phyloP scores from a whole-genome alignment of 1,140 invertebrate genomes.

The Papilio helenus region DNA sequence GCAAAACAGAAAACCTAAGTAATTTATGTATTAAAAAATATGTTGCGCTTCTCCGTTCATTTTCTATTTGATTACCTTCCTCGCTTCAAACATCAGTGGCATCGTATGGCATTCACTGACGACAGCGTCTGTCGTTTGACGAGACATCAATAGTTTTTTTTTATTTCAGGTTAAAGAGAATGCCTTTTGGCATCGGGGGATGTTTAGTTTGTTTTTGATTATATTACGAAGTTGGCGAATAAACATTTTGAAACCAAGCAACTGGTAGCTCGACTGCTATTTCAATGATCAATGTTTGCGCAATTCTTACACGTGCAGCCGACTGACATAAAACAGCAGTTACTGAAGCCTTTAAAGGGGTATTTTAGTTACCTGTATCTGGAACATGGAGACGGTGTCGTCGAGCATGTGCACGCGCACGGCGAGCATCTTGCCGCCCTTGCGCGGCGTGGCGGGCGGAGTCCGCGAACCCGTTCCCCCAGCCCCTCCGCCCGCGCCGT shows the following conservation, averaged over 20 bases:
- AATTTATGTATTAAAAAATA: not conserved
- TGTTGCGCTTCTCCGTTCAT: not conserved
- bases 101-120: not conserved
- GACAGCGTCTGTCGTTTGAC: not conserved
- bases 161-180: not conserved
- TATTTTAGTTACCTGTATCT: constrained; percentile 91
- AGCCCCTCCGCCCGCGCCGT: constrained; percentile 83
- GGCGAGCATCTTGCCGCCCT: constrained; percentile 93
- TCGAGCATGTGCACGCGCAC: constrained; percentile 94
- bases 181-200: not conserved
- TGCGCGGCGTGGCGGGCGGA: constrained; percentile 89
- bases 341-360: not conserved
- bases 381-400: constrained; percentile 94
- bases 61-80: not conserved
- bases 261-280: not conserved
- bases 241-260: not conserved
- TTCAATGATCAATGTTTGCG: not conserved
- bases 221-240: too few species aligned
- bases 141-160: constrained; percentile 3
- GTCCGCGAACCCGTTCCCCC: constrained; percentile 84
- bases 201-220: not conserved
- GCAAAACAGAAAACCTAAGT: not conserved
- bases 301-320: too few species aligned
- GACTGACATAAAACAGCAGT: not conserved
- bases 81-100: not conserved